Percentiles rank a stretch among this genome's conserved stretches.
phyloP scores from a whole-genome alignment of 2,113 vertebrate genomes.

The Colinus virginianus region DNA sequence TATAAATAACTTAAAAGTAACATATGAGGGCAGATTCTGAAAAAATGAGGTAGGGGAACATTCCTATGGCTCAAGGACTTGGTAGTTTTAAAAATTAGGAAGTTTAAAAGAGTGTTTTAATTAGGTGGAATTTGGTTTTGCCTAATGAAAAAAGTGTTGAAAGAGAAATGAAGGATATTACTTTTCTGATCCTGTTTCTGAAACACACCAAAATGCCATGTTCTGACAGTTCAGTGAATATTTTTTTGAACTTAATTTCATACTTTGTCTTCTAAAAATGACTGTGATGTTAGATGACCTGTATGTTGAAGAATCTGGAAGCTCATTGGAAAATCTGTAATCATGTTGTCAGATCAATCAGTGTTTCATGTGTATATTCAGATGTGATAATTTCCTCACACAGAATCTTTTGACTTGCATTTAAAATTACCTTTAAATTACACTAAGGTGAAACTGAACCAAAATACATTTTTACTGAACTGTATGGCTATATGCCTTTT shows the following conservation, averaged over 20 bases:
- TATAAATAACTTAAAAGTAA: slow-evolving; percentile 76
- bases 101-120: slow-evolving; percentile 67
- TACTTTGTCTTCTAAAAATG: background rate
- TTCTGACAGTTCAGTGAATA: slow-evolving; percentile 2
- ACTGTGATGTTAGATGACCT: background rate
- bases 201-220: background rate
- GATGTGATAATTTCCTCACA: background rate
- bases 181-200: slow-evolving; percentile 14
- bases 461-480: background rate
- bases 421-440: background rate
- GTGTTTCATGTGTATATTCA: background rate
- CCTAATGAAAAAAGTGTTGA: slow-evolving; percentile 57
- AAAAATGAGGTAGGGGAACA: background rate
- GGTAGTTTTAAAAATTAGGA: slow-evolving; percentile 72
- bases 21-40: slow-evolving; percentile 49
- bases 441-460: background rate
- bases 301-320: background rate
- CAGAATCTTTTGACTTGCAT: slow-evolving; percentile 11
- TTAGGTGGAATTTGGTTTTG: slow-evolving; percentile 66
- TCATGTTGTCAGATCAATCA: background rate
- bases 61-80: slow-evolving; percentile 63
- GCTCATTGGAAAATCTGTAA: background rate
- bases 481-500: background rate
- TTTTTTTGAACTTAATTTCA: slow-evolving; percentile 38
- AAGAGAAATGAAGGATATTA: slow-evolving; percentile 40